These are phyloP conservation scores for Liolophura sinensis DNA, from an alignment of 1,140 invertebrate species.

Conservation along the genomic window DNA sequence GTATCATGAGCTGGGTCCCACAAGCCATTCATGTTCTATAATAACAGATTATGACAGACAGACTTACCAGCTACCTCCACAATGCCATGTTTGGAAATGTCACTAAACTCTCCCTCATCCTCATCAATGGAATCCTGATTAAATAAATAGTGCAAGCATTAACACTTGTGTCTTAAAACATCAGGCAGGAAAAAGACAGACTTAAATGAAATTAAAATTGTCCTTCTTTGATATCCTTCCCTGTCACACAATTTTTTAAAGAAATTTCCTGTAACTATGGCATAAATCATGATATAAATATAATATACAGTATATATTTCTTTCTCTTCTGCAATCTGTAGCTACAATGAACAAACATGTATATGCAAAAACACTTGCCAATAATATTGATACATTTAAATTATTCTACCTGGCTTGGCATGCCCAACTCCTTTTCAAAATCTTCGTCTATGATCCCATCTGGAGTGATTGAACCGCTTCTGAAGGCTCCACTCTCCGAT, in stretches of 20 bases:
- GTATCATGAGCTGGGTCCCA: no score
- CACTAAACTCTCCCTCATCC: slow-evolving; percentile 68
- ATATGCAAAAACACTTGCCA: no score
- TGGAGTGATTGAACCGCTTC: slow-evolving; percentile 76
- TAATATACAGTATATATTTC: no score
- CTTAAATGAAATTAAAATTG: not conserved
- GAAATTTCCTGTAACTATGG: no score
- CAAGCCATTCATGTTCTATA: no score
- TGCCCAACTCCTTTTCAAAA: slow-evolving; percentile 86
- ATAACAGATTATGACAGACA: not conserved
- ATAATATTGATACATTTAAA: no score
- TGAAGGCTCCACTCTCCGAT: slow-evolving; percentile 60
- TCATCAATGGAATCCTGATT: slow-evolving; percentile 10
- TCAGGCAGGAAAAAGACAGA: not conserved
- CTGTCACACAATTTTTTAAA: no score
- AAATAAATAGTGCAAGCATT: no score
- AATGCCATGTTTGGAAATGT: slow-evolving; percentile 81
- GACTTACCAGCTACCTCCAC: slow-evolving; percentile 80
- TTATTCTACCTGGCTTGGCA: slow-evolving; percentile 62
- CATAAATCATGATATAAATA: no score
- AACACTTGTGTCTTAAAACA: not conserved
- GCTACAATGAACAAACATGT: no score
- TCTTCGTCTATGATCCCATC: slow-evolving; percentile 91
- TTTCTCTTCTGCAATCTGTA: no score
- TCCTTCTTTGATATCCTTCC: not conserved